Evolutionary conservation across 2,797 vertebrate species (phyloP).

Genomic region (Semaprochilodus insignis): DNA sequence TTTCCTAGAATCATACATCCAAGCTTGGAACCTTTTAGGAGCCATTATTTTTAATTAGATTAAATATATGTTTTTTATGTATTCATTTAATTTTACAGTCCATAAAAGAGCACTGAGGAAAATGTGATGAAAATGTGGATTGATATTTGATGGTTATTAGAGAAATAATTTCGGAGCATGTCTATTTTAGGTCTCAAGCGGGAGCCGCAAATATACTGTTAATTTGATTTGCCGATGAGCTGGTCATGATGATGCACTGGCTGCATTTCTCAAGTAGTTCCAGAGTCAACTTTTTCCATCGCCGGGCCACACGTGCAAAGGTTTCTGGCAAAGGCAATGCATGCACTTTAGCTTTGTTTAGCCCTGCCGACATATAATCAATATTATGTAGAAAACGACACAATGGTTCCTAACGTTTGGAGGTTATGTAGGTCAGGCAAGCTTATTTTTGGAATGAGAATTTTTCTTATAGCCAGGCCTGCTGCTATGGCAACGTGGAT

Average conservation of each 20-base stretch:
- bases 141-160: neutral
- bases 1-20: no score
- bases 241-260: constrained; percentile 10
- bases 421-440: constrained; percentile 31
- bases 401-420: constrained; percentile 10
- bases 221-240: neutral
- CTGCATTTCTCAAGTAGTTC: neutral
- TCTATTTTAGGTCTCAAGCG: neutral
- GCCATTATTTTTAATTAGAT: no score
- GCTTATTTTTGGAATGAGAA: neutral
- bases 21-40: no score
- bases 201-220: neutral
- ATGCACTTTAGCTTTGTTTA: constrained; percentile 17
- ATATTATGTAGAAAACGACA: constrained; percentile 20
- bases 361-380: constrained; percentile 29
- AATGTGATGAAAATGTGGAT: neutral
- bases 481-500: neutral
- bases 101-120: neutral
- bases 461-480: neutral
- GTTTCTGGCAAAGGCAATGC: neutral
- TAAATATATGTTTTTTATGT: neutral
- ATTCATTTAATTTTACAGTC: neutral
- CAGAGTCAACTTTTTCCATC: neutral
- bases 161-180: neutral
- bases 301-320: neutral